Base-by-base conservation (phyloP, 2,113 vertebrate genomes). In the Nematolebias whitei region DNA sequence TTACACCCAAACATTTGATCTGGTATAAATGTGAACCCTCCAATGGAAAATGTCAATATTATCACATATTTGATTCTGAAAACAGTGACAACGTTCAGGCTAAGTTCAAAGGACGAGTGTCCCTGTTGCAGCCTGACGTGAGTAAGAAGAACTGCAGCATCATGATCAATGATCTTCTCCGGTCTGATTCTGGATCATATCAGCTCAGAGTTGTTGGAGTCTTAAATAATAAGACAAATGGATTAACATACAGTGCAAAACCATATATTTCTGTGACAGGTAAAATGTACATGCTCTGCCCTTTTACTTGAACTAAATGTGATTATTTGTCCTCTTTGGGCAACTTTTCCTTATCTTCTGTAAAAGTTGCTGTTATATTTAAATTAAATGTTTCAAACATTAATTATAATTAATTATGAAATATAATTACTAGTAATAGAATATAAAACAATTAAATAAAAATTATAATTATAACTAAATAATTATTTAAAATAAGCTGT, bases 181-280 rank as follows among this genome's bases (percentile, higher is more conserved):
- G 18, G 19, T 77, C 74, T 3, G 87, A 87, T 57, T 77, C 83
- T 57, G 83, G 86, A 66, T 35, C 10, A 4, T 88, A 87, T 79
- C 69, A 63, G 9, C 1, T 84, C 47, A 67, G 70, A 76, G 38
- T 85, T 23, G 60, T 4, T 22, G 41, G 62, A 11, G n/a, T n/a
- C n/a, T n/a, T n/a, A n/a, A 10, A 3, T 0, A 29, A 10, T 52
- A 0, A 0, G 0, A 0, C 0, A 13, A 8, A 51, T 8, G 71
- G 54, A 71, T 78, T 59, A 19, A 20, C 2, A 40, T 85, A 32
- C 18, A 0, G 0, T 6, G 0, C 0, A 2, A 64, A 4, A 65
- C 2, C 63, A n/a, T 35, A 0, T 5, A 2, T 89, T 20, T 61
- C 20, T 18, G 57, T 87, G 24, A 55, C 47, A 78, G 76, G 87